Evolutionary conservation across 2,888 invertebrate genomes (phyloP).

Genomic region (Apotomis capreana): DNA sequence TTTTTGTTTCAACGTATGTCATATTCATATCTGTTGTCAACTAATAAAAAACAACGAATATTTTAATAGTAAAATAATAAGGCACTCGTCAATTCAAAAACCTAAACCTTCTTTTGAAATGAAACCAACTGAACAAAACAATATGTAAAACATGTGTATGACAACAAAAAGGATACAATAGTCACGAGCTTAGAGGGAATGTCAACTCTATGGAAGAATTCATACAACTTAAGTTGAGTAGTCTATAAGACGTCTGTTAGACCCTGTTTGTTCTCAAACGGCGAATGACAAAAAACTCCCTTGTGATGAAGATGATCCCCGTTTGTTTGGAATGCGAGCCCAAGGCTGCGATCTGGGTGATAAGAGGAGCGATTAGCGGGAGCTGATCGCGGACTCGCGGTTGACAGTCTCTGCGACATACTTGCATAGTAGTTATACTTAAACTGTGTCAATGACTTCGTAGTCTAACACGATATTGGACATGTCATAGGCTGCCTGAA

Average conservation of each 20-base stretch:
- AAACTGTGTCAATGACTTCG: no score
- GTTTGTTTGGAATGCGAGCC: not conserved
- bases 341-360: not conserved
- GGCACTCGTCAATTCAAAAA: not conserved
- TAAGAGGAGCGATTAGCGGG: not conserved
- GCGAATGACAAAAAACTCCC: not conserved
- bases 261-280: not conserved
- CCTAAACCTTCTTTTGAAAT: not conserved
- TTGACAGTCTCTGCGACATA: no score
- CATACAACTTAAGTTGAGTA: not conserved
- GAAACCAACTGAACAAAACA: not conserved
- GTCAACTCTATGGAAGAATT: not conserved
- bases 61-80: slow-evolving; percentile 7
- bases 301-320: not conserved
- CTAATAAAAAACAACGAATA: not conserved
- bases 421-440: no score
- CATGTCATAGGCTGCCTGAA: no score
- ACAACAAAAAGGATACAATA: not conserved
- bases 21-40: no score
- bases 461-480: no score
- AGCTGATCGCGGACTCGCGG: no score
- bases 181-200: not conserved
- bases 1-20: no score
- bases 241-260: not conserved
- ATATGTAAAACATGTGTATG: not conserved